Evolutionary conservation across 2,888 invertebrate species (phyloP), one percentile per base, ranked within the genome.

Genomic region (Tinea semifulvella): DNA sequence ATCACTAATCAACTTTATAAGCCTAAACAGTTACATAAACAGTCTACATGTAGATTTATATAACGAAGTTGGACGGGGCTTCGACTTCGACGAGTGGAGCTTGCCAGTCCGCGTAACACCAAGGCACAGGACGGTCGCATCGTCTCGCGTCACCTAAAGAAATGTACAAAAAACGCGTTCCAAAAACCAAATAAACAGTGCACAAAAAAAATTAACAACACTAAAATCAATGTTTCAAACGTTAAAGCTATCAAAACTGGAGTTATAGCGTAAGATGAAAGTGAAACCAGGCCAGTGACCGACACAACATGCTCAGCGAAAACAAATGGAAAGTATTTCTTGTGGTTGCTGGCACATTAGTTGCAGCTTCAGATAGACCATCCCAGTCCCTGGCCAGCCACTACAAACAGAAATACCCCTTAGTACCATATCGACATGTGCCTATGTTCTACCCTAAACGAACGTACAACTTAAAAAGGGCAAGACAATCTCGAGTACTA

Each of bases 311-410:
- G 82, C 70, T 68, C 20, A 66, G 70, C 64, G 73, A 68, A 64
- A 70, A 73, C 63, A 65, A 63, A 62, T 81, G 79, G 82, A 82
- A 80, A 79, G 77, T 81, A 57, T 56, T 79, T 55, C 55, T 81
- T 55, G 59, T 80, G 44, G 63, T 71, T 42, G 65, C 61, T 46
- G 68, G 69, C 56, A 61, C 69, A 50, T 63, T 65, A 20, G 65
- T 60, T 43, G 65, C 69, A 17, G 68, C 60, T 54, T 49, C 49
- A 36, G 81, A 82, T 39, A 51, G 51, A 57, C 69, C 72, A 48
- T 73, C 68, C 56, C 71, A 74, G 47, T 76, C 77, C 54, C 59
- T 77, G 13, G 67, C 71, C 54, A 54, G 70, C 55, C 68, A 72
- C 49, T 72, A 74, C 54, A 62, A 66, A 47, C 64, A 10, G 5